Percentiles rank a stretch among this genome's conserved stretches.
Evolutionary conservation across 2,888 invertebrate genomes (phyloP).

Genomic region (Carcina quercana): DNA sequence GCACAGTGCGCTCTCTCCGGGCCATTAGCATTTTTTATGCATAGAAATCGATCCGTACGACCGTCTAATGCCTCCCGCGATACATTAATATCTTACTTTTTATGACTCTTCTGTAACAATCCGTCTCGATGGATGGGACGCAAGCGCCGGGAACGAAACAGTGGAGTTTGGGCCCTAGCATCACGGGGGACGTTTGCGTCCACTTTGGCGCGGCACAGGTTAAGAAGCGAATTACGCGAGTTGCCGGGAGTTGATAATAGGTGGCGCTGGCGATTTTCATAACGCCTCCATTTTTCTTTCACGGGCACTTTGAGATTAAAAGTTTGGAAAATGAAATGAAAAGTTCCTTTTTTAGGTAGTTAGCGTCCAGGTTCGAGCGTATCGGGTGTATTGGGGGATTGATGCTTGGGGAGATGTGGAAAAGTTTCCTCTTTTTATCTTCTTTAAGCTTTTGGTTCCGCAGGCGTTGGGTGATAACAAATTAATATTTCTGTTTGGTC

Average conservation of each 20-base stretch:
- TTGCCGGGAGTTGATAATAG: slow-evolving; percentile 65
- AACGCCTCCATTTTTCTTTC: slow-evolving; percentile 69
- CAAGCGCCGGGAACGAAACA: slow-evolving; percentile 23
- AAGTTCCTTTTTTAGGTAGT: slow-evolving; percentile 47
- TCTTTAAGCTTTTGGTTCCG: too few species aligned
- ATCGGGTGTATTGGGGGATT: slow-evolving; percentile 40
- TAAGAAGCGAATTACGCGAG: slow-evolving; percentile 37
- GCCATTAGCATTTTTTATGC: slow-evolving; percentile 75
- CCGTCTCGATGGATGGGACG: slow-evolving; percentile 34
- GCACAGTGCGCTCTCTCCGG: slow-evolving; percentile 52
- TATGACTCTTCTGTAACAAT: slow-evolving; percentile 71
- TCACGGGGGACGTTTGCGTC: too few species aligned
- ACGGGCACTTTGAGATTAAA: slow-evolving; percentile 74
- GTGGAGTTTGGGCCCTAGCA: not conserved
- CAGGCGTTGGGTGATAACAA: too few species aligned
- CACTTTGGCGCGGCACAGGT: slow-evolving; percentile 3
- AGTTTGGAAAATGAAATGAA: slow-evolving; percentile 70
- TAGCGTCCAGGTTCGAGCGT: slow-evolving; percentile 36
- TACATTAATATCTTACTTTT: slow-evolving; percentile 76
- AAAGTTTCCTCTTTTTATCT: too few species aligned
- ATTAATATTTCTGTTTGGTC: too few species aligned
- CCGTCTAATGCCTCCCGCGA: slow-evolving; percentile 73
- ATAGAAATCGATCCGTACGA: slow-evolving; percentile 70
- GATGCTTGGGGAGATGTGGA: slow-evolving; percentile 5
- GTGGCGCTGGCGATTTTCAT: slow-evolving; percentile 69